phyloP scores from a whole-genome alignment of 1,140 invertebrate species.

The Drosophila rufa region DNA sequence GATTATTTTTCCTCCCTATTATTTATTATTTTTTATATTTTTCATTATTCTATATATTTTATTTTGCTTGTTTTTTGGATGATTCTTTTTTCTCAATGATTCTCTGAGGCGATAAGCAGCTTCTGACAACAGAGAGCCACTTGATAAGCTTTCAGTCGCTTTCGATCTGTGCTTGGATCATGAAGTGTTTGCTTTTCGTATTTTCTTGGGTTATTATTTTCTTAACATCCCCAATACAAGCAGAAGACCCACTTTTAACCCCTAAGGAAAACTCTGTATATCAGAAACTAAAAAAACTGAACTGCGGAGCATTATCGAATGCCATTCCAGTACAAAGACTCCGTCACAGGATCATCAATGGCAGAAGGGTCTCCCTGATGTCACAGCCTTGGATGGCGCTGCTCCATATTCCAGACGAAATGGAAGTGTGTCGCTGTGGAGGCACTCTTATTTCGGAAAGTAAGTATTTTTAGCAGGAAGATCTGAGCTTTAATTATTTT shows the following conservation, averaged over 20 bases:
- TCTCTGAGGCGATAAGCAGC: background rate
- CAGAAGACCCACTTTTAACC: background rate
- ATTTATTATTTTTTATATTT: too few species aligned
- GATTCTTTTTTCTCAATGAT: too few species aligned
- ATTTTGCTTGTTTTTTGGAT: background rate
- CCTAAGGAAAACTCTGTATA: background rate
- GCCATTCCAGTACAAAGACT: conserved; percentile 2
- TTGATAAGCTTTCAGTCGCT: conserved; percentile 1
- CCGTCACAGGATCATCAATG: background rate
- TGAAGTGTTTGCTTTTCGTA: background rate
- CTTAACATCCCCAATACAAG: background rate
- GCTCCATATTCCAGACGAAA: background rate
- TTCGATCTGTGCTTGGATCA: background rate
- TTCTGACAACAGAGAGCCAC: background rate
- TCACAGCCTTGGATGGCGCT: conserved; percentile 11
- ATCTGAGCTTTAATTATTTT: too few species aligned
- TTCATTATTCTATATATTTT: background rate
- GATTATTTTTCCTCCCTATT: background rate
- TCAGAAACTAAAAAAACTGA: background rate
- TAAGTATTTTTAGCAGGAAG: background rate
- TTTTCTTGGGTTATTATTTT: background rate
- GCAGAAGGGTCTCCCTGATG: conserved; percentile 6
- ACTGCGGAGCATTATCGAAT: background rate
- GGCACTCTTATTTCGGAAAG: background rate
- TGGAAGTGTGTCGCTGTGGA: conserved; percentile 5